phyloP scores from a whole-genome alignment of 2,797 vertebrate genomes.

The Sarcoramphus papa region DNA sequence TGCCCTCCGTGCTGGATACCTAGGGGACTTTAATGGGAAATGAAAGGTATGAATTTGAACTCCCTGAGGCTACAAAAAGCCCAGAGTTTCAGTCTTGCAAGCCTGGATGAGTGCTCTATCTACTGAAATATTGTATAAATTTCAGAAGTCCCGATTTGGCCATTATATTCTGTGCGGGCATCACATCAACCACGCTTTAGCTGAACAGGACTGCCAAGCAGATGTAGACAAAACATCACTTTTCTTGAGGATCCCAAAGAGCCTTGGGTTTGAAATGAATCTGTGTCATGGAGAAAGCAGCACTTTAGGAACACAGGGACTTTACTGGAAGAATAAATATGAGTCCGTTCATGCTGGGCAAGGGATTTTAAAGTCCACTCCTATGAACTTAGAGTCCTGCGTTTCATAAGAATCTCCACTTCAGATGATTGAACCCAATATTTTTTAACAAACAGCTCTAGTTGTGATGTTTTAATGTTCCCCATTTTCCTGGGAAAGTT shows the following conservation, averaged over 20 bases:
- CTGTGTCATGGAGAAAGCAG: background rate
- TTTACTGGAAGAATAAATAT: background rate
- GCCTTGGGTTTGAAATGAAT: background rate
- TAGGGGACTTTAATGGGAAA: background rate
- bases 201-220: background rate
- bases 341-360: background rate
- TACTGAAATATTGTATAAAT: slow-evolving; percentile 28
- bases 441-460: background rate
- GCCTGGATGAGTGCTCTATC: slow-evolving; percentile 7
- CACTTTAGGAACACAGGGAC: background rate
- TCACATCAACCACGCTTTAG: background rate
- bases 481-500: background rate
- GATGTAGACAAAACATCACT: background rate
- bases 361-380: background rate
- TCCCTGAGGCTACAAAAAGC: background rate
- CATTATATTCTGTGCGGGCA: background rate
- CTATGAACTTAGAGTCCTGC: background rate
- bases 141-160: background rate
- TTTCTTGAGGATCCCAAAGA: background rate
- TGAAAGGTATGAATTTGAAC: slow-evolving; percentile 26
- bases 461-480: background rate
- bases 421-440: background rate
- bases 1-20: background rate
- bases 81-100: background rate
- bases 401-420: background rate